Evolutionary conservation across 2,888 invertebrate genomes (phyloP), one percentile per base, ranked within the genome.

Genomic region (Phengaris alcon): DNA sequence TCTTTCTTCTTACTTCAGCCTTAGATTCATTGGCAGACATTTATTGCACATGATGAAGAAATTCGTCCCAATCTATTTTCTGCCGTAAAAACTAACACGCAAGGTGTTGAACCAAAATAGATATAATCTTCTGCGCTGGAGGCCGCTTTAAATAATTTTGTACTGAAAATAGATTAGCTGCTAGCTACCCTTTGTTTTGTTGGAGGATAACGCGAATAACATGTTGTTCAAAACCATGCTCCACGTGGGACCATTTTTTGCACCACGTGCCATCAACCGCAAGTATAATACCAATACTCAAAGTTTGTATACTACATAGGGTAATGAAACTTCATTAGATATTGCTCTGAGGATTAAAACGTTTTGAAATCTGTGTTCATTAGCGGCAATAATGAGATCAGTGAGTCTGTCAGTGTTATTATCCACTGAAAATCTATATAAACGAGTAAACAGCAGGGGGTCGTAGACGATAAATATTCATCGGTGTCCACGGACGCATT

Each of bases 81-180:
- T 75, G 76, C 73, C 70, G 76, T 76, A 75, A 68, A 77, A 77
- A 72, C 73, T 73, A 77, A 75, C 87, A 85, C 85, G 84, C 85
- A 84, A 84, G 84, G 83, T 83, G 85, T 70, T 72, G 22, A 84
- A 84, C 87, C 76, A 82, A 91, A 91, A 91, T 91, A 92, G 87
- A 86, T 83, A 82, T 81, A 84, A 84, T 84, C 79, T 83, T 89
- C 88, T 86, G 85, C 84, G 87, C 87, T 89, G 89, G 91, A 90
- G 93, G 91, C 89, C 90, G 85, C 84, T 83, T 81, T 84, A 85
- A 88, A 90, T 88, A 89, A 84, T 86, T 85, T 81, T 54, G 9
- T 10, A 70, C 72, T 72, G 51, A 72, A 72, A 72, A 72, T 72
- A 72, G 51, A 51, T 51, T 70, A 15, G 48, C 70, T 70, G 6